Evolutionary conservation across 2,888 invertebrate genomes (phyloP).

Genomic region (Polyploca ridens): DNA sequence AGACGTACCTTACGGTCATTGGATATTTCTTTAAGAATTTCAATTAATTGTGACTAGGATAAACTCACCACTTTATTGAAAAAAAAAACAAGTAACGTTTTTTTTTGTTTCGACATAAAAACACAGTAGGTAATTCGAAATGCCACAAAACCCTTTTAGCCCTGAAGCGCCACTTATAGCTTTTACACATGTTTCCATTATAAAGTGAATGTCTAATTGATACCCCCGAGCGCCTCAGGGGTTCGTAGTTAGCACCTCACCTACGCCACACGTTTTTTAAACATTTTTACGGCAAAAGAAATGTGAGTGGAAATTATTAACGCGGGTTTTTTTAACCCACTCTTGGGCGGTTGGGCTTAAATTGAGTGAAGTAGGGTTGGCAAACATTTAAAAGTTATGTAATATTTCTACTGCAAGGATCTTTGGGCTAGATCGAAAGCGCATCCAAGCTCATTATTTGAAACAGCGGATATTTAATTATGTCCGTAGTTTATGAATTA

Average conservation of each 20-base stretch:
- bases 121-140: conserved; percentile 39
- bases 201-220: conserved; percentile 59
- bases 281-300: conserved; percentile 36
- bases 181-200: conserved; percentile 69
- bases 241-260: conserved; percentile 71
- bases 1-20: too few species aligned
- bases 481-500: too few species aligned
- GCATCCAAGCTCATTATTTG: too few species aligned
- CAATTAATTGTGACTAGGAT: too few species aligned
- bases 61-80: neutral
- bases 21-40: too few species aligned
- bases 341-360: conserved; percentile 38
- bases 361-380: conserved; percentile 47
- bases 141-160: conserved; percentile 42
- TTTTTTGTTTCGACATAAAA: neutral
- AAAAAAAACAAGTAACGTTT: neutral
- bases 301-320: conserved; percentile 37
- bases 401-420: too few species aligned
- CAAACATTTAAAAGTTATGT: neutral
- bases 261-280: conserved; percentile 26
- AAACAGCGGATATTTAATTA: too few species aligned
- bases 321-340: conserved; percentile 44
- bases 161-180: conserved; percentile 70
- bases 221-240: conserved; percentile 51
- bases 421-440: too few species aligned